Percentiles rank a stretch among this genome's conserved stretches.
phyloP scores from a whole-genome alignment of 2,888 invertebrate genomes.

The Mythimna lalbum region DNA sequence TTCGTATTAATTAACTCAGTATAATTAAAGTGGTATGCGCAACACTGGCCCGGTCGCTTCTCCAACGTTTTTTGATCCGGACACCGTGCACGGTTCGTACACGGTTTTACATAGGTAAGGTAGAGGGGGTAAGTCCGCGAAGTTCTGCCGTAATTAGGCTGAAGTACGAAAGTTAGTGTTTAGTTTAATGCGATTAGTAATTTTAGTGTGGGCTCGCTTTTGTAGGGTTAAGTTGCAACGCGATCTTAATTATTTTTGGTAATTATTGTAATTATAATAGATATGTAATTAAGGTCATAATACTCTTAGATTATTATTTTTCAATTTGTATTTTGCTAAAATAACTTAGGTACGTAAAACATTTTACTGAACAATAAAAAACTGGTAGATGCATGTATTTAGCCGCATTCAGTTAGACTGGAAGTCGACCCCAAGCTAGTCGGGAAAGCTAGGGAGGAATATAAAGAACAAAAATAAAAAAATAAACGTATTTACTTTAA shows the following conservation, averaged over 20 bases:
- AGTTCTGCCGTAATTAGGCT: conserved; percentile 56
- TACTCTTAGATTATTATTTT: background rate
- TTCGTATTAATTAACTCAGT: conserved; percentile 87
- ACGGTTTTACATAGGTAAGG: conserved; percentile 55
- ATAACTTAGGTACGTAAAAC: too few relatives aligned
- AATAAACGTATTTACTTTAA: too few relatives aligned
- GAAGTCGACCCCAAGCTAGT: too few relatives aligned
- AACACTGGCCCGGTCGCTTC: conserved; percentile 74
- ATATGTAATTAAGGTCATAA: too few relatives aligned
- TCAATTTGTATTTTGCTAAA: background rate
- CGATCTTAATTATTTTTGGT: background rate
- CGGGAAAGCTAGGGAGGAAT: too few relatives aligned
- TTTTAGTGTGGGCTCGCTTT: conserved; percentile 25
- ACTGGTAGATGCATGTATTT: too few relatives aligned
- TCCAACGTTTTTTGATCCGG: conserved; percentile 70
- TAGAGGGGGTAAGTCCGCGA: conserved; percentile 57
- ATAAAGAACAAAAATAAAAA: too few relatives aligned
- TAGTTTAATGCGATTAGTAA: conserved; percentile 52
- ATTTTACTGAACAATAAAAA: background rate
- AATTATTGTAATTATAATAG: background rate
- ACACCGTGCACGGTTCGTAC: conserved; percentile 61
- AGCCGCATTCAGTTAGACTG: too few relatives aligned
- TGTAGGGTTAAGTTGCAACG: conserved; percentile 27
- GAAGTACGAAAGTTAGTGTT: conserved; percentile 53
- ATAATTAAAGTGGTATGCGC: conserved; percentile 86